These are phyloP conservation scores for Danio choprae DNA, from an alignment of 2,797 vertebrate genomes.

Conservation along the genomic window DNA sequence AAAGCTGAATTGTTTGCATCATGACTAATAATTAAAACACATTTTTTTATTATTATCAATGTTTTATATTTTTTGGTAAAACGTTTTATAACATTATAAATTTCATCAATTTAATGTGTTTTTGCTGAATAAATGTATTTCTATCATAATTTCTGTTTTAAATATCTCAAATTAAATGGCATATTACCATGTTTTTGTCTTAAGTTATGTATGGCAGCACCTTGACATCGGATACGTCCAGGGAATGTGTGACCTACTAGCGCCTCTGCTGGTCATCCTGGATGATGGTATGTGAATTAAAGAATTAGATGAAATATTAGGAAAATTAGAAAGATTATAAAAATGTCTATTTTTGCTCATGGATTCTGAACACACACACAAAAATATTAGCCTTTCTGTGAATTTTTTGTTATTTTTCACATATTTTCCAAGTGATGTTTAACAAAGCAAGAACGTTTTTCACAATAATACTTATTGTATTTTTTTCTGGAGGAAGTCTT, in stretches of 20 bases:
- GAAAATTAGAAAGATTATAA: too few relatives aligned
- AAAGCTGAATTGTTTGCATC: background rate
- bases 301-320: too few relatives aligned
- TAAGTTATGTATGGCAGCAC: constrained; percentile 97
- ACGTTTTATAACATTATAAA: background rate
- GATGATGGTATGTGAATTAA: constrained; percentile 86
- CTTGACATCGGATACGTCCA: constrained; percentile 96
- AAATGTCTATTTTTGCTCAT: background rate
- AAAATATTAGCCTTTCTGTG: too few relatives aligned
- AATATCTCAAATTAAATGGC: background rate
- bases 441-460: too few relatives aligned
- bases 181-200: background rate
- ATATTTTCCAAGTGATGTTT: too few relatives aligned
- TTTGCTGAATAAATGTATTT: background rate
- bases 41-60: background rate
- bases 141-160: background rate
- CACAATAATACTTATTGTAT: too few relatives aligned
- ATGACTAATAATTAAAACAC: too few relatives aligned
- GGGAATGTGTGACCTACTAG: constrained; percentile 98
- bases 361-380: too few relatives aligned
- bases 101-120: background rate
- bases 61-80: too few relatives aligned
- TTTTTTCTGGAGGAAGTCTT: too few relatives aligned
- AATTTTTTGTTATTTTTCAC: too few relatives aligned
- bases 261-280: constrained; percentile 94